These are phyloP conservation scores for Eremobia ochroleuca DNA, from an alignment of 2,888 invertebrate genomes.

Conservation along the genomic window DNA sequence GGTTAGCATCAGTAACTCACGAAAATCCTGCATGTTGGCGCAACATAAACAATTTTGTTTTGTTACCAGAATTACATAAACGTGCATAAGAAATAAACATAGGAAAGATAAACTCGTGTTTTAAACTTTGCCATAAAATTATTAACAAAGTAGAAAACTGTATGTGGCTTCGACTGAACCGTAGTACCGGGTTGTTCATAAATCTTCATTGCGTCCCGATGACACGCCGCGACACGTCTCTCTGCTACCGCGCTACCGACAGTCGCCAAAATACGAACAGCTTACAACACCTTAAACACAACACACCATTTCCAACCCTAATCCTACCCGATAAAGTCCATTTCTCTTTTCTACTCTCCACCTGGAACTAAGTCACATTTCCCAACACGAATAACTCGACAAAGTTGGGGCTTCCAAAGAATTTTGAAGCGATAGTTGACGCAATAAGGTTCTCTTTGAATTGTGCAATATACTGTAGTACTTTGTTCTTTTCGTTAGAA, in stretches of 20 bases:
- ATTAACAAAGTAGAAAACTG: slow-evolving; percentile 82
- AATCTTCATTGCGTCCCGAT: slow-evolving; percentile 91
- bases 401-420: slow-evolving; percentile 70
- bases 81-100: slow-evolving; percentile 68
- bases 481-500: slow-evolving; percentile 89
- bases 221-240: slow-evolving; percentile 90
- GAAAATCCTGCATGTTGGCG: slow-evolving; percentile 56
- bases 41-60: slow-evolving; percentile 65
- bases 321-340: slow-evolving; percentile 47
- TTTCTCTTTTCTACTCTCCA: slow-evolving; percentile 30
- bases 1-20: slow-evolving; percentile 58
- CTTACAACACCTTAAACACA: slow-evolving; percentile 69
- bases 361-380: slow-evolving; percentile 80
- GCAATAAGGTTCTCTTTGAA: slow-evolving; percentile 79
- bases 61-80: slow-evolving; percentile 63
- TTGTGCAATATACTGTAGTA: slow-evolving; percentile 76
- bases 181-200: slow-evolving; percentile 87
- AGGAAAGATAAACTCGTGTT: slow-evolving; percentile 69
- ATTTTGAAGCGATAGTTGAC: slow-evolving; percentile 74
- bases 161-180: slow-evolving; percentile 82
- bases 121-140: slow-evolving; percentile 76
- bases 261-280: slow-evolving; percentile 71
- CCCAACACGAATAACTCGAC: slow-evolving; percentile 80
- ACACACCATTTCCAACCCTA: slow-evolving; percentile 69
- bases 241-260: slow-evolving; percentile 88